Conservation (phyloP, 2,797 vertebrate species). For the Vultur gryphus region DNA sequence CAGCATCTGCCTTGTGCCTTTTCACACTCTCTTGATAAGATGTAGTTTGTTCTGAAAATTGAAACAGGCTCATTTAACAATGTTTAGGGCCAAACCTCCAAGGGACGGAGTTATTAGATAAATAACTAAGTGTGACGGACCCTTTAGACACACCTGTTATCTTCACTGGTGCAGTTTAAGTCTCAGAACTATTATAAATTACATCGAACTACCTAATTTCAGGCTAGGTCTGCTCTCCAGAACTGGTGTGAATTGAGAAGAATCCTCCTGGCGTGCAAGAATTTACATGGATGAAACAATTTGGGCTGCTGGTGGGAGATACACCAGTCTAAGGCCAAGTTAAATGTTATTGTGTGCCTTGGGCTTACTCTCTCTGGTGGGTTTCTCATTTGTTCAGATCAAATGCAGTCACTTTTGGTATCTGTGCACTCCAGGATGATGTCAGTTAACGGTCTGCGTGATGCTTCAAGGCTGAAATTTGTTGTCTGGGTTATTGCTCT, state of each 20-base stretch:
- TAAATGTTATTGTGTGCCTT: neutral
- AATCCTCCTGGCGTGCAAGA: neutral
- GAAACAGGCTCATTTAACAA: neutral
- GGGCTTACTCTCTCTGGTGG: neutral
- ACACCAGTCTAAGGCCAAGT: rapidly evolving
- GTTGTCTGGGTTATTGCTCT: neutral
- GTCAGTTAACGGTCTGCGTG: neutral
- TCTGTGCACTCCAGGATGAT: neutral
- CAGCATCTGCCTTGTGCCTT: neutral
- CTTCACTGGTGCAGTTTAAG: neutral
- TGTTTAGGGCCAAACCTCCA: neutral
- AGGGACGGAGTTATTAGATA: neutral
- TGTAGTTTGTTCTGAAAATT: neutral
- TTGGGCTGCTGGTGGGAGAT: neutral
- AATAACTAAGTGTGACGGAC: neutral
- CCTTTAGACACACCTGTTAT: neutral
- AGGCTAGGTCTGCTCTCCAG: neutral
- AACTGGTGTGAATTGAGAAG: neutral
- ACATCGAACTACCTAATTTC: neutral
- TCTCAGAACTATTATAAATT: neutral
- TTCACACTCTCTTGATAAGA: neutral
- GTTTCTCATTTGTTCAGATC: neutral
- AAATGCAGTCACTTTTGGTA: neutral
- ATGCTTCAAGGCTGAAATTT: neutral
- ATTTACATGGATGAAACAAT: neutral